Conservation (phyloP, 2,113 vertebrate species). For the Otus sunia region DNA sequence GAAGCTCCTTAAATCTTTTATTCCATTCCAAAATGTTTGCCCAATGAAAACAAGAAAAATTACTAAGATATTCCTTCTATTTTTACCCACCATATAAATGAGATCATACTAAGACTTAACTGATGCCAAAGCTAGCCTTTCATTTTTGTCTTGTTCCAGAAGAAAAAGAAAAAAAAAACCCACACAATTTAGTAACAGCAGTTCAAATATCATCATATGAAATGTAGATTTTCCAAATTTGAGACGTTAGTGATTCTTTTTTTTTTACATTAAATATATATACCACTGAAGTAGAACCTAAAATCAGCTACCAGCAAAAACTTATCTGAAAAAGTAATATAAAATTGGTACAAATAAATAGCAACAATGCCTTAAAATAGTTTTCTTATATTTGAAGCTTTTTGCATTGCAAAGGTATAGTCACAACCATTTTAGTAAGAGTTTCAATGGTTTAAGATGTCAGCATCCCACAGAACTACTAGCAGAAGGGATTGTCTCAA, state of each 20-base stretch:
- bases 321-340: neutral
- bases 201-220: neutral
- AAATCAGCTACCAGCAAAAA: neutral
- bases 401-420: neutral
- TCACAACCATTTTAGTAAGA: neutral
- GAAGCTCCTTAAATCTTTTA: neutral
- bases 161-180: neutral
- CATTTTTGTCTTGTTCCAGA: neutral
- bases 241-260: neutral
- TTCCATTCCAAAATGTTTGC: neutral
- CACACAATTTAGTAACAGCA: neutral
- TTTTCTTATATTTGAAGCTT: neutral
- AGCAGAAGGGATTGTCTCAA: neutral
- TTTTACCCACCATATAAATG: neutral
- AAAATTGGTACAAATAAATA: neutral
- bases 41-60: neutral
- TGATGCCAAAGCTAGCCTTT: neutral
- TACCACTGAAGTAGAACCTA: neutral
- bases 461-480: neutral
- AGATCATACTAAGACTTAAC: neutral
- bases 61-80: neutral
- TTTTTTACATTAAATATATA: neutral
- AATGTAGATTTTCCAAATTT: neutral
- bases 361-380: neutral
- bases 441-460: neutral